These are phyloP conservation scores for Siphamia tubifer DNA, from an alignment of 2,113 vertebrate species.

Conservation along the genomic window DNA sequence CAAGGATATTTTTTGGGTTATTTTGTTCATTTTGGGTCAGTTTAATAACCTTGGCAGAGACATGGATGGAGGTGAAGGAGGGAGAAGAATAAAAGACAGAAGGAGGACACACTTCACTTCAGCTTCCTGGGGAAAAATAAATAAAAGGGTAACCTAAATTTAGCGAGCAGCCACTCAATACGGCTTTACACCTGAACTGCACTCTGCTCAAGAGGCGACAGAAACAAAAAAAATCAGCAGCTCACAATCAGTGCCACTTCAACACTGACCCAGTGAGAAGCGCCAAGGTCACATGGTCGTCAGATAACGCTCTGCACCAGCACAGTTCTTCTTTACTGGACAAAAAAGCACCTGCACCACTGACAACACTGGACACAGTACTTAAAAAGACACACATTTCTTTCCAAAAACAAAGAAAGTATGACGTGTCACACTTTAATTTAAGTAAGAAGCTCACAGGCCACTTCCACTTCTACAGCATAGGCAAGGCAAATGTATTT, in stretches of 20 bases:
- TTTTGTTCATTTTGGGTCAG: too few relatives aligned
- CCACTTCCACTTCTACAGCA: neutral
- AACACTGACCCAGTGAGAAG: constrained; percentile 19
- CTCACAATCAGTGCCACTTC: constrained; percentile 38
- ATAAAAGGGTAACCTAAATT: constrained; percentile 43
- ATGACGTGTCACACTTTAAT: neutral
- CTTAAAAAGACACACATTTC: neutral
- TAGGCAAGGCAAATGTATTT: too few relatives aligned
- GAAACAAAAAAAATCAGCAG: constrained; percentile 20
- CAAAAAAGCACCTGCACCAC: too few relatives aligned
- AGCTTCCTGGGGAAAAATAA: neutral
- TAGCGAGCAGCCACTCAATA: constrained; percentile 24
- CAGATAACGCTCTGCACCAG: too few relatives aligned
- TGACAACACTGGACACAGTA: neutral
- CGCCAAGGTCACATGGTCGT: too few relatives aligned
- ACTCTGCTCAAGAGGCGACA: constrained; percentile 8
- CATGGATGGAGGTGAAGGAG: neutral
- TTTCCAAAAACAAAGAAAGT: neutral
- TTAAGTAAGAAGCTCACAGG: neutral
- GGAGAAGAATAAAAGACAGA: constrained; percentile 3
- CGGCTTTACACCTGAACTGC: constrained; percentile 38
- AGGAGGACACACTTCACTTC: constrained; percentile 22
- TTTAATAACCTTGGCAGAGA: too few relatives aligned
- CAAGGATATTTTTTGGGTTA: too few relatives aligned
- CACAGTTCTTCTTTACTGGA: too few relatives aligned